These are phyloP conservation scores for Euleptes europaea DNA, from an alignment of 2,113 vertebrate species.

Conservation along the genomic window DNA sequence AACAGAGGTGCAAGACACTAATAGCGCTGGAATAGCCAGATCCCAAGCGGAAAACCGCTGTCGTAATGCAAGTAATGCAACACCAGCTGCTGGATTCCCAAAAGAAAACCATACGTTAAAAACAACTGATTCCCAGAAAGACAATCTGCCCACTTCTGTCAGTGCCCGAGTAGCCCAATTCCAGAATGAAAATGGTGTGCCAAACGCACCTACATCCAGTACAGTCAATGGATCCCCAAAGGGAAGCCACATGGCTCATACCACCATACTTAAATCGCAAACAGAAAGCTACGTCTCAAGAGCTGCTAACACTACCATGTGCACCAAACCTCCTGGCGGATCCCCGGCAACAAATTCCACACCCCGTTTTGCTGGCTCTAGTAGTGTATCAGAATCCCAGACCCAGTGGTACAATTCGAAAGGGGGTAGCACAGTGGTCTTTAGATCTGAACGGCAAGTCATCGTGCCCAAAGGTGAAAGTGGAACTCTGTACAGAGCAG, in stretches of 20 bases:
- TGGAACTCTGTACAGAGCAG: slow-evolving; percentile 33
- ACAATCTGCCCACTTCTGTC: neutral
- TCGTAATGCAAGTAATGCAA: slow-evolving; percentile 22
- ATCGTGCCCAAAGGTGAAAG: slow-evolving; percentile 26
- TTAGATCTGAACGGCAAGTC: slow-evolving; percentile 32
- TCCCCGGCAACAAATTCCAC: neutral
- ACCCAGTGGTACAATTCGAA: neutral
- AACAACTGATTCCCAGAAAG: neutral
- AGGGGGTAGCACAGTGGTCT: slow-evolving; percentile 35
- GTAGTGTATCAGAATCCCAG: neutral
- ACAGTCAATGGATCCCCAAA: neutral
- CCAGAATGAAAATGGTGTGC: neutral
- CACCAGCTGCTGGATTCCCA: neutral
- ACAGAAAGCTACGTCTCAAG: neutral
- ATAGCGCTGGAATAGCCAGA: rapidly evolving
- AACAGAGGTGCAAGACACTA: neutral
- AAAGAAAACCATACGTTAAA: rapidly evolving
- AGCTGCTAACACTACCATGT: neutral
- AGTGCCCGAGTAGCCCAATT: neutral
- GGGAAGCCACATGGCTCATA: neutral
- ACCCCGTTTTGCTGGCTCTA: neutral
- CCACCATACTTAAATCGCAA: neutral
- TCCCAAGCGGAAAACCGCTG: slow-evolving; percentile 57
- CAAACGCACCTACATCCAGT: rapidly evolving
- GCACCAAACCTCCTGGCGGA: neutral